phyloP scores from a whole-genome alignment of 2,797 vertebrate species.

The Rhinogobio ventralis region DNA sequence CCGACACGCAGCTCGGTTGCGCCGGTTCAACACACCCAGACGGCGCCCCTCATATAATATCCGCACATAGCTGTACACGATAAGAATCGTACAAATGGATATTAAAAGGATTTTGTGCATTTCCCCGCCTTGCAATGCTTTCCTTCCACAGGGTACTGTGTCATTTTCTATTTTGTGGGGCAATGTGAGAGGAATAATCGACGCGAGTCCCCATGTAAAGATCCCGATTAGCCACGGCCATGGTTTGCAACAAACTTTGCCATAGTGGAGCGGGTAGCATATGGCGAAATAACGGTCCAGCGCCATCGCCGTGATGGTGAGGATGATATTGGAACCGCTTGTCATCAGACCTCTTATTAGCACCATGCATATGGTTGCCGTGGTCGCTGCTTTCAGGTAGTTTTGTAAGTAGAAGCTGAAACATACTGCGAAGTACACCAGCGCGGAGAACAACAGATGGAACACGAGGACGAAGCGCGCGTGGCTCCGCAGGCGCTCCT shows the following conservation, averaged over 20 bases:
- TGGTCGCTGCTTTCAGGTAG: constrained; percentile 48
- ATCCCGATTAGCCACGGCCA: constrained; percentile 76
- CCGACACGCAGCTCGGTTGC: constrained; percentile 73
- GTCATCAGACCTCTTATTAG: constrained; percentile 73
- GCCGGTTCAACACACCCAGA: constrained; percentile 75
- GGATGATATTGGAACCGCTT: constrained; percentile 79
- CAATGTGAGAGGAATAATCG: constrained; percentile 72
- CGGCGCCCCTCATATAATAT: constrained; percentile 74
- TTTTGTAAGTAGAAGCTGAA: constrained; percentile 77
- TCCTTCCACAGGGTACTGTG: constrained; percentile 47
- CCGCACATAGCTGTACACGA: constrained; percentile 77
- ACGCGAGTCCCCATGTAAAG: constrained; percentile 74
- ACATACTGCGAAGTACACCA: constrained; percentile 73
- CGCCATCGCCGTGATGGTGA: constrained; percentile 81
- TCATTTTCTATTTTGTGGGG: neutral
- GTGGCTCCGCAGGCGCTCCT: constrained; percentile 71
- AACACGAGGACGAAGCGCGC: constrained; percentile 80
- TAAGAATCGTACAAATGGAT: constrained; percentile 69
- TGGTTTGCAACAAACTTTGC: constrained; percentile 45
- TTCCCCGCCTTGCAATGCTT: constrained; percentile 64
- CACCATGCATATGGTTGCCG: constrained; percentile 56
- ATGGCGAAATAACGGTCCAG: constrained; percentile 80
- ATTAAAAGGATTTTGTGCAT: constrained; percentile 74
- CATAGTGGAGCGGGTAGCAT: constrained; percentile 78
- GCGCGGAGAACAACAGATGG: constrained; percentile 77